A percentile compares a stretch with the other conserved stretches of the same genome.
These are phyloP conservation scores for Euglossa dilemma DNA, from an alignment of 1,140 invertebrate genomes.

Conservation along the genomic window DNA sequence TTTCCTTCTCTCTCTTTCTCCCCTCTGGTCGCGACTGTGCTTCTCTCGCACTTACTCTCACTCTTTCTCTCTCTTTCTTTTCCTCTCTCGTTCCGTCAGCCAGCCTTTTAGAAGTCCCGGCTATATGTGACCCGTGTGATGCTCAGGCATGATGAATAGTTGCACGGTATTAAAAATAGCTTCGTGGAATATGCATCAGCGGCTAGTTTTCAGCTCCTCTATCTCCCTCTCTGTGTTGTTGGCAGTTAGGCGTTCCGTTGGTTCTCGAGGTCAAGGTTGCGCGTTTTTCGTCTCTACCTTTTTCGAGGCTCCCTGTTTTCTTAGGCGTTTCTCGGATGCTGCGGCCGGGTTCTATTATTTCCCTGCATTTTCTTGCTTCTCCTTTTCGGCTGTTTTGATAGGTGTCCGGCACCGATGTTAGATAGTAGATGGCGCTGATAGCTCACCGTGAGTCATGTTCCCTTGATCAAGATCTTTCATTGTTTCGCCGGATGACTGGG, in stretches of 20 bases:
- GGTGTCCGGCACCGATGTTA: neutral
- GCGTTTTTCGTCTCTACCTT: neutral
- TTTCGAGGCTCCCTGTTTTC: neutral
- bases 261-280: slow-evolving; percentile 28
- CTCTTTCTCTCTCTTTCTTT: neutral
- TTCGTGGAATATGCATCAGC: slow-evolving; percentile 4
- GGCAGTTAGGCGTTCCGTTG: neutral
- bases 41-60: neutral
- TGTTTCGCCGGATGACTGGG: neutral
- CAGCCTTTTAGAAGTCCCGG: slow-evolving; percentile 26
- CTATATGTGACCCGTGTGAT: slow-evolving; percentile 23
- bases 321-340: neutral
- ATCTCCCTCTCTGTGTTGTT: neutral
- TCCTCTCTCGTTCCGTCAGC: neutral
- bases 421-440: neutral
- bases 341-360: neutral
- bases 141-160: slow-evolving; percentile 39
- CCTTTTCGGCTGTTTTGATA: slow-evolving; percentile 3
- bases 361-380: neutral
- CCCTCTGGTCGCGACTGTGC: neutral
- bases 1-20: neutral
- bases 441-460: neutral
- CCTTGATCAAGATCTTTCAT: neutral
- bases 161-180: slow-evolving; percentile 36
- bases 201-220: neutral